phyloP scores from a whole-genome alignment of 2,113 vertebrate genomes.

The Melanotaenia duboulayi region DNA sequence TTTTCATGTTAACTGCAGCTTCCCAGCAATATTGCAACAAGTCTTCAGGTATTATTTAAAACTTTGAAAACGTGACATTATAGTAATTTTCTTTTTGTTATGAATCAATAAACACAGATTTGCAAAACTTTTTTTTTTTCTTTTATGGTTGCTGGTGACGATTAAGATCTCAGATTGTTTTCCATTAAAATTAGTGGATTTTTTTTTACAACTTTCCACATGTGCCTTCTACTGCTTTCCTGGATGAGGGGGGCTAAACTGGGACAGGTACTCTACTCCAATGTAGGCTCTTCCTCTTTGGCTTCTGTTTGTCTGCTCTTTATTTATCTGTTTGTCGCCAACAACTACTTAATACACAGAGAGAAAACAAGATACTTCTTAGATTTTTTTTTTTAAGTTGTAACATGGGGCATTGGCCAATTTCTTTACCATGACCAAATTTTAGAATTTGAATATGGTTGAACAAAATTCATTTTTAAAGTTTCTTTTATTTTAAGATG shows the following conservation, averaged over 20 bases:
- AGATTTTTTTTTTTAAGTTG: neutral
- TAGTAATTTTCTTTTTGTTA: neutral
- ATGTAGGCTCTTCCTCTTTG: slow-evolving; percentile 22
- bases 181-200: slow-evolving; percentile 23
- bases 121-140: neutral
- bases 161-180: neutral
- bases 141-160: slow-evolving; percentile 7
- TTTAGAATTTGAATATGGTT: slow-evolving; percentile 35
- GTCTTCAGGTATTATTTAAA: neutral
- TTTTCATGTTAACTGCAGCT: neutral
- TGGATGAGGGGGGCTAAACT: slow-evolving; percentile 15
- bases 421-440: slow-evolving; percentile 57
- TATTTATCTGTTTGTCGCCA: neutral
- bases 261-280: slow-evolving; percentile 17
- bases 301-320: neutral
- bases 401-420: neutral
- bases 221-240: slow-evolving; percentile 63
- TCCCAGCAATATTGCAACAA: neutral
- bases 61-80: neutral
- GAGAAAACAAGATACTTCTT: neutral
- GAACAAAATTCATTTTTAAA: slow-evolving; percentile 34
- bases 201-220: slow-evolving; percentile 33
- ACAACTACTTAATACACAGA: no score
- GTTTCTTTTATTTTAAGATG: slow-evolving; percentile 43
- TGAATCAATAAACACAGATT: no score